Evolutionary conservation across 2,113 vertebrate genomes (phyloP), one percentile per base, ranked within the genome.

Genomic region (Etia nguti): DNA sequence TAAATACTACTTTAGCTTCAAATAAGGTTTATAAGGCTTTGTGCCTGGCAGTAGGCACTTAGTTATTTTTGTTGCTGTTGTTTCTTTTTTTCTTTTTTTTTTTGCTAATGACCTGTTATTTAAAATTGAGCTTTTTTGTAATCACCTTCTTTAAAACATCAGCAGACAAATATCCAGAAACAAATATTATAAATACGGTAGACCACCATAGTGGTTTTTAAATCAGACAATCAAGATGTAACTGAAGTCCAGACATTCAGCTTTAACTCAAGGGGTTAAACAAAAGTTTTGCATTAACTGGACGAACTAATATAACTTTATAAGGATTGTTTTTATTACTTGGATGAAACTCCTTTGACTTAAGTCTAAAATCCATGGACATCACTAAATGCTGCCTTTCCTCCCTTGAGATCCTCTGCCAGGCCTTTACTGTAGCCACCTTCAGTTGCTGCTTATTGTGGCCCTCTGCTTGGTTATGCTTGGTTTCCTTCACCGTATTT

Each of bases 81-180:
- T 60, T 70, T 70, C 36, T 43, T 70, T 43, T 70, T 38, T 20
- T 41, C 15, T 36, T 70, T 70, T n/a, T n/a, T n/a, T n/a, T n/a
- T n/a, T n/a, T n/a, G n/a, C n/a, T 57, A 91, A 88, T 89, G 59
- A 81, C 83, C 87, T 85, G 86, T 89, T 86, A 82, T 80, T 92
- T 83, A 89, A 48, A 70, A 91, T 43, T 86, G 86, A 43, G 77
- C 89, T 88, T 87, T 46, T 59, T 60, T 77, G 75, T 46, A n/a
- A 81, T 86, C 83, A 48, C 50, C 36, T 80, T 85, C 79, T 85
- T 38, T 73, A 73, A 73, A 46, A 43, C 38, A 26, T 46, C 38
- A 43, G 65, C 8, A 70, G 22, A 10, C 3, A 73, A 46, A 46
- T 73, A 73, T 26, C 22, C 3, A 6, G 43, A 46, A 73, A 46